phyloP scores from a whole-genome alignment of 2,113 vertebrate species.

The Zosterops borbonicus region DNA sequence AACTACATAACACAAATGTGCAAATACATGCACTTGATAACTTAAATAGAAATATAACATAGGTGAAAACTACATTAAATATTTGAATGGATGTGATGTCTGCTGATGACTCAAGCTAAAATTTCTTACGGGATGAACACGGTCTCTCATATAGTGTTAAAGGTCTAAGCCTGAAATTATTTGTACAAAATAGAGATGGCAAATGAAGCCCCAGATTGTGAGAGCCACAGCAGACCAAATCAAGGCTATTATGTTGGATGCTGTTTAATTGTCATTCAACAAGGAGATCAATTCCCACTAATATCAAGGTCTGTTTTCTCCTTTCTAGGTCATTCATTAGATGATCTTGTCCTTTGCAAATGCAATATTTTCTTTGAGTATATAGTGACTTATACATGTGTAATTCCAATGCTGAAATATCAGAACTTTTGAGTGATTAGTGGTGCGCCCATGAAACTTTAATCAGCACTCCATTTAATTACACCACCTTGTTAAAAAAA shows the following conservation, averaged over 20 bases:
- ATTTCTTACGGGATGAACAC: background rate
- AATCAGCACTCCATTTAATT: background rate
- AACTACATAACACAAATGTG: background rate
- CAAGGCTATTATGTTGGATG: background rate
- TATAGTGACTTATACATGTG: background rate
- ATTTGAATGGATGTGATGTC: background rate
- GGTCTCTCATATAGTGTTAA: background rate
- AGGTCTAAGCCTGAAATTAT: background rate
- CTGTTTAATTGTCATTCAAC: background rate
- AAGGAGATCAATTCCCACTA: background rate
- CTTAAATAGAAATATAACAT: background rate
- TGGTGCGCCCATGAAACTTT: background rate
- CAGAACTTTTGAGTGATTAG: background rate
- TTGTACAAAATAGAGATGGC: background rate
- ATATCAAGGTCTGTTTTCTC: background rate
- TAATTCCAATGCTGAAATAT: background rate
- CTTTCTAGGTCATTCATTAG: background rate
- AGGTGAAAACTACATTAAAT: background rate
- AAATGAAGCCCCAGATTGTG: background rate
- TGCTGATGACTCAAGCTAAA: background rate
- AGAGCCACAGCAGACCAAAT: background rate
- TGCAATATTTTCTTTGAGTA: background rate
- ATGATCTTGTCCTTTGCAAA: background rate
- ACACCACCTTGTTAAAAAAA: background rate
- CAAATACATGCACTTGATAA: background rate